Percentiles rank a stretch among this genome's conserved stretches.
Evolutionary conservation across 2,113 vertebrate genomes (phyloP).

Genomic region (Baryphthengus martii): DNA sequence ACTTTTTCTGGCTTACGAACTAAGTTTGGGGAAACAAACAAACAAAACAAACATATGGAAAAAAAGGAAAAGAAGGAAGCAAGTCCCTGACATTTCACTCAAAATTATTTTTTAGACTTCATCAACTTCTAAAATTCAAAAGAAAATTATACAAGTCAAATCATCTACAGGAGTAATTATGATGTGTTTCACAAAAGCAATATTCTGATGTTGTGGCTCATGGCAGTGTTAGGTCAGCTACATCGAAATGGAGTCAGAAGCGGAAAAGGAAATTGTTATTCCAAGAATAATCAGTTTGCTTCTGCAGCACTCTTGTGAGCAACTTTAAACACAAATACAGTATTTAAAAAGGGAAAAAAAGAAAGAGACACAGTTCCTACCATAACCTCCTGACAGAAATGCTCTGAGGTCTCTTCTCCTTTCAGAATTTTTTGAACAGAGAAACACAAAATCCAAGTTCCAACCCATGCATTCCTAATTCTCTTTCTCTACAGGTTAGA

Average conservation of each 20-base stretch:
- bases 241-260: not conserved
- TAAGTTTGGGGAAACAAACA: conserved; percentile 29
- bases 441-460: not conserved
- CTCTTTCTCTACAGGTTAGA: not conserved
- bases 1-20: conserved; percentile 90
- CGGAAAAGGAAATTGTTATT: not conserved
- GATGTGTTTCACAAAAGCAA: not conserved
- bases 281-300: not conserved
- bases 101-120: not conserved
- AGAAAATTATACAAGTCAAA: not conserved
- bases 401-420: not conserved
- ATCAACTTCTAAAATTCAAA: not conserved
- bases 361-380: not conserved
- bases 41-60: not conserved
- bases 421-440: too few species aligned
- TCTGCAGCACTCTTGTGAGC: not conserved
- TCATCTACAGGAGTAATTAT: not conserved
- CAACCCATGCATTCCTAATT: not conserved
- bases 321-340: not conserved
- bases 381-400: not conserved
- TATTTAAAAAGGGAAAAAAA: not conserved
- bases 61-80: not conserved
- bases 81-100: not conserved
- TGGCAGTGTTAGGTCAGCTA: not conserved
- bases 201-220: not conserved